Evolutionary conservation across 2,797 vertebrate species (phyloP).

Genomic region (Scolopax rusticola): DNA sequence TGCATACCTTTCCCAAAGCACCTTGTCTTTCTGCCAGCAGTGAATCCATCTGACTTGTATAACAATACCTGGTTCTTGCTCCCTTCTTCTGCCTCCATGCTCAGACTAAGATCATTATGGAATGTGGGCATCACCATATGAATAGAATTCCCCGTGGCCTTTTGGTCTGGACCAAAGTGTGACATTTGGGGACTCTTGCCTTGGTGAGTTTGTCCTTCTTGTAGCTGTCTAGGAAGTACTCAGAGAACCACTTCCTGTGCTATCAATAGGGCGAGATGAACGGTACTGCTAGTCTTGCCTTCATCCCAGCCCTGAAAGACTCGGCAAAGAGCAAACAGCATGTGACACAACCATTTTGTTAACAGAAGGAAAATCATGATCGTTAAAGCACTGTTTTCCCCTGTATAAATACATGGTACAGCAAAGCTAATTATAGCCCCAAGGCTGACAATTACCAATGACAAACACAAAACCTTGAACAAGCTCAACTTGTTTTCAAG

Average conservation of each 20-base stretch:
- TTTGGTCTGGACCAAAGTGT: neutral
- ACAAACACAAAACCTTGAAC: neutral
- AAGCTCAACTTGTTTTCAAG: neutral
- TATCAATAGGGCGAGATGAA: neutral
- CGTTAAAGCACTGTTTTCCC: conserved; percentile 24
- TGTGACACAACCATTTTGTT: neutral
- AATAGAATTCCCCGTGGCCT: neutral
- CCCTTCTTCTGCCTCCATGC: neutral
- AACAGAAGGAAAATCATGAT: conserved; percentile 31
- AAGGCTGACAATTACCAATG: neutral
- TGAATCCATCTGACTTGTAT: neutral
- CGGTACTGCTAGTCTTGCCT: neutral
- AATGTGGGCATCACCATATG: neutral
- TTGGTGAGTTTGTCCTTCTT: neutral
- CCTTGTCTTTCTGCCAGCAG: neutral
- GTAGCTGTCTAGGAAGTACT: conserved; percentile 18
- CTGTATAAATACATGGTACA: neutral
- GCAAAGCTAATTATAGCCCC: conserved; percentile 53
- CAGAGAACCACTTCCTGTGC: conserved; percentile 30
- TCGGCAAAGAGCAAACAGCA: conserved; percentile 7
- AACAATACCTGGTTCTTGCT: neutral
- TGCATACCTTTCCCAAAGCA: neutral
- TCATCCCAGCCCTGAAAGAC: neutral
- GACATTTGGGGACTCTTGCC: neutral
- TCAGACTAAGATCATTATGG: neutral